Base-by-base conservation (phyloP, 2,888 invertebrate species). In the Heliconius ismenius region DNA sequence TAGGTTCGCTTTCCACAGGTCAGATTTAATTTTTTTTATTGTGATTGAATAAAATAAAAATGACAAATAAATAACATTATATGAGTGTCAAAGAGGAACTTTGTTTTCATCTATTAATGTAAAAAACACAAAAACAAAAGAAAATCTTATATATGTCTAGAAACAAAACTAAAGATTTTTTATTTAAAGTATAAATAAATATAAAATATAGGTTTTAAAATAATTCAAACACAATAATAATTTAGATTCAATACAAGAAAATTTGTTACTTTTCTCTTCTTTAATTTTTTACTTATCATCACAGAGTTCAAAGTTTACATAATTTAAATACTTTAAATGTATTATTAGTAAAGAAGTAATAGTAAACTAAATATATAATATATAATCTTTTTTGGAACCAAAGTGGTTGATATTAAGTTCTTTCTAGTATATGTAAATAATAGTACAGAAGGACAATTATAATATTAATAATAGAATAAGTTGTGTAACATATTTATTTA, bases 401-500 rank as follows among this genome's bases (percentile, higher is more conserved):
- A 15, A 39, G 39, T 24, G 4, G 39, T 15, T 67, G 4, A 36
- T 39, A n/a, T 24, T 39, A 15, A 26, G 15, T 13, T 13, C 1
- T n/a, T 15, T 24, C 24, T 39, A 15, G n/a, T 26, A 24, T 18
- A 43, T 24, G 9, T 9, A 36, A 49, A 58, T 13, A 39, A 64
- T n/a, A 26, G 63, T 67, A 58, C 54, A 60, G n/a, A 58, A 65
- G 73, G 60, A 67, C 13, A 36, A 24, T 18, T 62, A 68, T n/a
- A 32, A 54, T 64, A 18, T 67, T 4, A 60, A 26, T 28, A 39
- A 72, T 43, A 39, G 69, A 49, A 28, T 79, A 54, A 54, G 79
- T 81, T 81, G 81, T 81, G 80, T 81, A 82, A 83, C 76, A 80
- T 73, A 75, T 75, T 78, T 65, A n/a, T 43, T 43, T 43, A 80